These are phyloP conservation scores for Indri indri DNA, from an alignment of 2,113 vertebrate species.

Conservation along the genomic window DNA sequence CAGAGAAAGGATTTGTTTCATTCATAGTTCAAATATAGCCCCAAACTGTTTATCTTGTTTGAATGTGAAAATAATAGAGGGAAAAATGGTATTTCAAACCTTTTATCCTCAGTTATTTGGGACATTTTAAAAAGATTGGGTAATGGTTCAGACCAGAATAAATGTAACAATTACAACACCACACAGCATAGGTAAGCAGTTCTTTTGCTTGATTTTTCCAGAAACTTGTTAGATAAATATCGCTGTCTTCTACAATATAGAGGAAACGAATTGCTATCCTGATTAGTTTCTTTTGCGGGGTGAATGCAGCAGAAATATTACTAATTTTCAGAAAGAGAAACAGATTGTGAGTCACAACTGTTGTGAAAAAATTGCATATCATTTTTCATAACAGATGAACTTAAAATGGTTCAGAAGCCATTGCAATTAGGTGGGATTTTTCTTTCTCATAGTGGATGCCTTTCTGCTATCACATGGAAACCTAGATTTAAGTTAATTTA, in stretches of 20 bases:
- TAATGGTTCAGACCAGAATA: background rate
- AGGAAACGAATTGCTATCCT: background rate
- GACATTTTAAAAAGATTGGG: background rate
- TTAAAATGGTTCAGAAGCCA: background rate
- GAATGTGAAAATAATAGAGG: background rate
- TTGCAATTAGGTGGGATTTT: background rate
- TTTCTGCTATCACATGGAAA: background rate
- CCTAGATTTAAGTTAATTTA: background rate
- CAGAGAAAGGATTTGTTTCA: background rate
- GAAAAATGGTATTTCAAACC: background rate
- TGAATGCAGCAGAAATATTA: background rate
- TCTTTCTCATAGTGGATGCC: background rate
- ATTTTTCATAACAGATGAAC: background rate
- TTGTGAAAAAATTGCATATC: too few species aligned
- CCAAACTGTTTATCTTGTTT: background rate
- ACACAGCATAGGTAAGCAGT: background rate
- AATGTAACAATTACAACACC: background rate
- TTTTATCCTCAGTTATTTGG: background rate
- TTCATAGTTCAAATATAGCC: background rate
- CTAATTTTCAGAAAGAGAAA: background rate
- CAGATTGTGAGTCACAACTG: background rate
- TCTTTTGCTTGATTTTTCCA: background rate
- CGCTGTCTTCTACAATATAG: background rate
- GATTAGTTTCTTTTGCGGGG: background rate
- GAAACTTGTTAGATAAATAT: background rate